A percentile compares a stretch with the other conserved stretches of the same genome.
These are phyloP conservation scores for Orthosia incerta DNA, from an alignment of 2,888 invertebrate genomes.

Conservation along the genomic window DNA sequence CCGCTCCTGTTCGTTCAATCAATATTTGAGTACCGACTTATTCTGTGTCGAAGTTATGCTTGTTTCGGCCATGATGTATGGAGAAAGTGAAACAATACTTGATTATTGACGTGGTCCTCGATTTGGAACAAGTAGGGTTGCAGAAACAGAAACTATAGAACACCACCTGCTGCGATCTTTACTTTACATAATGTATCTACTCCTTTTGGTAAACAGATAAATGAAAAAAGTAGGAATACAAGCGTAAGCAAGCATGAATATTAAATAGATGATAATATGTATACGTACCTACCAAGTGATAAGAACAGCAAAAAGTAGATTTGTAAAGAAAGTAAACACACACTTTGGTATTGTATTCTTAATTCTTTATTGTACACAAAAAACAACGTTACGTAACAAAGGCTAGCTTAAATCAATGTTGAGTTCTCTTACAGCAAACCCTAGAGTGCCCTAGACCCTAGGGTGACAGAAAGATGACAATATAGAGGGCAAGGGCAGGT, in stretches of 20 bases:
- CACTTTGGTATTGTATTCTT: not conserved
- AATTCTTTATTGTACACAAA: too few species aligned
- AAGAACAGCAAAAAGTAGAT: conserved; percentile 11
- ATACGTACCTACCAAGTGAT: conserved; percentile 12
- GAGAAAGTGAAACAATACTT: not conserved
- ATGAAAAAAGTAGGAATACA: not conserved
- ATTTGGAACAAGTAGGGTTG: not conserved
- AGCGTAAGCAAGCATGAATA: conserved; percentile 17
- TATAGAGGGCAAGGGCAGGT: too few species aligned
- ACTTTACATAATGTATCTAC: too few species aligned
- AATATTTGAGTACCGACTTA: not conserved
- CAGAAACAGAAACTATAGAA: too few species aligned
- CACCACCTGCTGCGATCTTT: too few species aligned
- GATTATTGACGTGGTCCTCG: not conserved
- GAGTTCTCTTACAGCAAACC: too few species aligned
- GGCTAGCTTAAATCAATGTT: too few species aligned
- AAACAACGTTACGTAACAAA: too few species aligned
- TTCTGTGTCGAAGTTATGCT: not conserved
- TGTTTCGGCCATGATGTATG: not conserved
- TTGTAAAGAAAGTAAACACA: conserved; percentile 28
- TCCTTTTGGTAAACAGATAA: not conserved
- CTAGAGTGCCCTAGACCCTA: too few species aligned
- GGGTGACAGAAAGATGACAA: too few species aligned
- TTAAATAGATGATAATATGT: conserved; percentile 17
- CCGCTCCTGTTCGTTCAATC: not conserved